Evolutionary conservation across 2,113 vertebrate species (phyloP), one percentile per base, ranked within the genome.

Genomic region (Athene cunicularia): DNA sequence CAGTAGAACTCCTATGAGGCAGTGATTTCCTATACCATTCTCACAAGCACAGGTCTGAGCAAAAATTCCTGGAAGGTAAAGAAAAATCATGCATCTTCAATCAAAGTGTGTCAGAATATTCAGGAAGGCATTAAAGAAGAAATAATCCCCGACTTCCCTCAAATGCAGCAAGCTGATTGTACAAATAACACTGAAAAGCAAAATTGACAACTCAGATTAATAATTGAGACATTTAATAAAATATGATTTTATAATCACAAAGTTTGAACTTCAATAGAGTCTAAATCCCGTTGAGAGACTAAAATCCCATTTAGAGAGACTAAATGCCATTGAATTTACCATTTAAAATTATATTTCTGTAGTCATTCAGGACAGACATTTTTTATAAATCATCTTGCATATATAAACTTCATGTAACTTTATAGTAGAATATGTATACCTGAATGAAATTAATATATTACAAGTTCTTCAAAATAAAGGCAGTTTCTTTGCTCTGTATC

Each of bases 151-250:
- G 33, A 30, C 43, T 87, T 82, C 37, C 20, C 10, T 79, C 47
- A 93, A 35, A 72, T 79, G 53, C 81, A 72, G 12, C 24, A 79
- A 75, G 50, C 41, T 85, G 28, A 50, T 74, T 90, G 18, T 71
- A 87, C 21, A 71, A 87, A 63, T 93, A 81, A 63, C 24, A 63
- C 8, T 23, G 27, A 72, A 95, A 85, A 89, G 47, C 52, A 87
- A 80, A 80, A 89, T 70, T 63, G 59, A 58, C 47, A 83, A 64
- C 27, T 94, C 14, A 70, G 50, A 87, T 91, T 93, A 11, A 32
- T 66, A 86, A 93, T 50, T 77, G 60, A 63, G 66, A 58, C 19
- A 66, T 76, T 91, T 92, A 89, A 89, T 80, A 91, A 87, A 93
- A 84, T 47, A 81, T 1, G 1, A 59, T 85, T 81, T 92, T 82